These are phyloP conservation scores for Condylura cristata DNA, from an alignment of 2,113 vertebrate species.

Conservation along the genomic window DNA sequence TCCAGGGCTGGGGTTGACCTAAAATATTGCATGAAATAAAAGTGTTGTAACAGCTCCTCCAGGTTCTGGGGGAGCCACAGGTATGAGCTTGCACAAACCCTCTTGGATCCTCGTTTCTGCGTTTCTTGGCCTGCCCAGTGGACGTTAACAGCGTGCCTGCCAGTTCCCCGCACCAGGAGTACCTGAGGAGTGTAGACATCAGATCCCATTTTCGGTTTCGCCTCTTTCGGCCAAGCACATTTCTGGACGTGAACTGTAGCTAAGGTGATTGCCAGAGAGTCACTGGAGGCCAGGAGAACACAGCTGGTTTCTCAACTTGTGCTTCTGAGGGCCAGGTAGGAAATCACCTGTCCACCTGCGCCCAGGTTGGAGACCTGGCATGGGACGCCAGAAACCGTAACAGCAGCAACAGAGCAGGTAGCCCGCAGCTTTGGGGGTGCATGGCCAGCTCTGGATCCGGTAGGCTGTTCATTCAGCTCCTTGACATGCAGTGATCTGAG, in stretches of 20 bases:
- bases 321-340: not conserved
- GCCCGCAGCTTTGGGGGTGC: not conserved
- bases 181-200: not conserved
- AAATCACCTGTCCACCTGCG: not conserved
- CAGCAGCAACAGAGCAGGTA: not conserved
- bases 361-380: not conserved
- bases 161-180: no score
- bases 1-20: not conserved
- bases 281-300: not conserved
- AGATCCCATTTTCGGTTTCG: not conserved
- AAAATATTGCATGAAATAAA: not conserved
- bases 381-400: not conserved
- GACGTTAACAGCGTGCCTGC: not conserved
- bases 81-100: no score
- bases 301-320: not conserved
- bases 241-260: not conserved
- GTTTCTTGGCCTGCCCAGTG: not conserved
- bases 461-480: not conserved
- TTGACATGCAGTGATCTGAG: not conserved
- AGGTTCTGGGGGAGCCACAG: not conserved
- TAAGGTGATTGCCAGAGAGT: not conserved
- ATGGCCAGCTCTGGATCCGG: not conserved
- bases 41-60: not conserved
- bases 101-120: not conserved
- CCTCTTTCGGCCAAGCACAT: not conserved